Evolutionary conservation across 2,797 vertebrate species (phyloP).

Genomic region (Pipistrellus nathusii): DNA sequence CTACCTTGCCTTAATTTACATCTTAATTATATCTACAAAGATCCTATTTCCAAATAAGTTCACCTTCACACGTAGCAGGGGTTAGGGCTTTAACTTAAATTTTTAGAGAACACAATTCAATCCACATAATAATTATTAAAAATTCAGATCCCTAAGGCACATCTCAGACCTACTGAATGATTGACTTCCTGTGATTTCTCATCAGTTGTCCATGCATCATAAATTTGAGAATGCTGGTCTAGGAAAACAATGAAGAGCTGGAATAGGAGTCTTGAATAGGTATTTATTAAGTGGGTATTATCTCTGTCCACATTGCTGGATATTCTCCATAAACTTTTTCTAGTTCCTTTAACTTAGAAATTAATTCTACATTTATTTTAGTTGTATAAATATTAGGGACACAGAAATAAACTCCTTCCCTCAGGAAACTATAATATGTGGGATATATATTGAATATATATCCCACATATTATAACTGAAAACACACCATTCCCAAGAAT

Average conservation of each 20-base stretch:
- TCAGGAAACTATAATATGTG: neutral
- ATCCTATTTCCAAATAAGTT: neutral
- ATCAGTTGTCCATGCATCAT: neutral
- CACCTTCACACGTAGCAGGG: neutral
- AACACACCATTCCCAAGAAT: neutral
- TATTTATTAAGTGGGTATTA: slow-evolving; percentile 22
- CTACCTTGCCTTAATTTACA: neutral
- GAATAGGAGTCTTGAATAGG: neutral
- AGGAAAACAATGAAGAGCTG: neutral
- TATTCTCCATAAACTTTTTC: neutral
- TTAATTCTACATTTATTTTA: slow-evolving; percentile 15
- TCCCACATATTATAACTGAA: neutral
- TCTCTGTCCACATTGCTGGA: neutral
- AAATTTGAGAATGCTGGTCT: neutral
- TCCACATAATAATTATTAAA: neutral
- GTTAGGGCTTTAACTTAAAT: neutral
- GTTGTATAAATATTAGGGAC: neutral
- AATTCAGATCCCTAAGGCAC: neutral
- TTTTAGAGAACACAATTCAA: neutral
- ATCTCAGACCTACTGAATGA: neutral
- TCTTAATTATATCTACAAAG: neutral
- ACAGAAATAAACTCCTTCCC: neutral
- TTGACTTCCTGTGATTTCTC: neutral
- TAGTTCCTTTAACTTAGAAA: neutral
- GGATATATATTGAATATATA: neutral